These are phyloP conservation scores for Amiota mariae DNA, from an alignment of 2,888 invertebrate genomes.

Conservation along the genomic window DNA sequence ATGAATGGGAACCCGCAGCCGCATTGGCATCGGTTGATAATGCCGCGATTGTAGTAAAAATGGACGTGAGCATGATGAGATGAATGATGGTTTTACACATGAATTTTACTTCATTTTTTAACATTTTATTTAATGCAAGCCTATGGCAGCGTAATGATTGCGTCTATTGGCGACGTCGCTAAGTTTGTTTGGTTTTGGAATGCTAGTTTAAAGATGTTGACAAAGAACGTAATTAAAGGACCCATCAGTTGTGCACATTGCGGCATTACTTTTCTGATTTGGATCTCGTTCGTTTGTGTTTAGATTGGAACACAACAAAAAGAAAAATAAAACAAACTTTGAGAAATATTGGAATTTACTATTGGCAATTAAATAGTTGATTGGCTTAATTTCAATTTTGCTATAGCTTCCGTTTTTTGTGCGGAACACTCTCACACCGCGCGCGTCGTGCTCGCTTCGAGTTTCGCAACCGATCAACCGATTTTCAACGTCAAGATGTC, in stretches of 20 bases:
- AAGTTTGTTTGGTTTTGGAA: constrained; percentile 38
- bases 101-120: constrained; percentile 57
- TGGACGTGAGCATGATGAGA: constrained; percentile 63
- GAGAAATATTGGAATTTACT: too few species aligned
- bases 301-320: not conserved
- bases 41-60: constrained; percentile 49
- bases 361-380: too few species aligned
- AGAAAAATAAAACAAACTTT: not conserved
- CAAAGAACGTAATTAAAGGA: constrained; percentile 41
- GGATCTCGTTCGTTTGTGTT: constrained; percentile 20
- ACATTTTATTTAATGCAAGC: constrained; percentile 52
- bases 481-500: not conserved
- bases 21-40: constrained; percentile 28
- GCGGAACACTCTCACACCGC: too few species aligned
- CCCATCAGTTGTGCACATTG: constrained; percentile 61
- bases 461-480: constrained; percentile 7
- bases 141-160: constrained; percentile 42
- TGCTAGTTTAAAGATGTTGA: not conserved
- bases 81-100: constrained; percentile 58
- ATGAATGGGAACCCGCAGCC: not conserved
- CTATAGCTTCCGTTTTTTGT: too few species aligned
- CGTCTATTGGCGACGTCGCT: constrained; percentile 14
- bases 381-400: too few species aligned
- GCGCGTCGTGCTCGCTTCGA: not conserved
- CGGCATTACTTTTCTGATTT: constrained; percentile 62